Conservation (phyloP, 2,113 vertebrate species). For the Eubucco bourcierii region DNA sequence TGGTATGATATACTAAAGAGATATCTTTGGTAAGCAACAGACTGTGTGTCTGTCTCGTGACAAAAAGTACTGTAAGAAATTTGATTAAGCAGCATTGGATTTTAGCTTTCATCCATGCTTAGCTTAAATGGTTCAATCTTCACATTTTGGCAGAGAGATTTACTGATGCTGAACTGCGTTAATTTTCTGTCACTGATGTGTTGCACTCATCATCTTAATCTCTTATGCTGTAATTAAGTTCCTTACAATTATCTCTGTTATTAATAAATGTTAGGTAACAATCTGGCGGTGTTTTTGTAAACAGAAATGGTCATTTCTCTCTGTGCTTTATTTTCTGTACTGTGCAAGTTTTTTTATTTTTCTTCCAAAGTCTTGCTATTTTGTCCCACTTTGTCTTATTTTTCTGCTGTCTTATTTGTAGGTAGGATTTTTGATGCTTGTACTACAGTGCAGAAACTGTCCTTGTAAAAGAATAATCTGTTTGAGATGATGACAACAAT, state of each 20-base stretch:
- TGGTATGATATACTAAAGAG: neutral
- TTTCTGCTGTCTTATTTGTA: neutral
- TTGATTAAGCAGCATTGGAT: neutral
- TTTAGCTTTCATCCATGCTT: neutral
- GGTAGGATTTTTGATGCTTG: neutral
- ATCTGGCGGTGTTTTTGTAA: neutral
- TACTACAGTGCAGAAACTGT: neutral
- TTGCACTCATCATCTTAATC: neutral
- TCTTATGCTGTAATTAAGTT: neutral
- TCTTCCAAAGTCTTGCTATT: neutral
- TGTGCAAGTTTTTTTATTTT: neutral
- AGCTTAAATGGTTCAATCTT: neutral
- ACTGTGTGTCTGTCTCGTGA: neutral
- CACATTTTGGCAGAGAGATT: neutral
- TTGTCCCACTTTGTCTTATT: neutral
- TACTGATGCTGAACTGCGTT: neutral
- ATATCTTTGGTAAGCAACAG: neutral
- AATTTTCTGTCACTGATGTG: neutral
- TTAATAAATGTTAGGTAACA: neutral
- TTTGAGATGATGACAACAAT: neutral
- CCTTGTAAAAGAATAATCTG: neutral
- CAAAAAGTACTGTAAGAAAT: neutral
- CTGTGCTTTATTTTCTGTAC: neutral
- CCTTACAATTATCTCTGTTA: neutral
- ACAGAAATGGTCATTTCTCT: neutral